Percentiles rank a stretch among this genome's conserved stretches.
Evolutionary conservation across 2,797 vertebrate genomes (phyloP).

Genomic region (Urophycis tenuis): DNA sequence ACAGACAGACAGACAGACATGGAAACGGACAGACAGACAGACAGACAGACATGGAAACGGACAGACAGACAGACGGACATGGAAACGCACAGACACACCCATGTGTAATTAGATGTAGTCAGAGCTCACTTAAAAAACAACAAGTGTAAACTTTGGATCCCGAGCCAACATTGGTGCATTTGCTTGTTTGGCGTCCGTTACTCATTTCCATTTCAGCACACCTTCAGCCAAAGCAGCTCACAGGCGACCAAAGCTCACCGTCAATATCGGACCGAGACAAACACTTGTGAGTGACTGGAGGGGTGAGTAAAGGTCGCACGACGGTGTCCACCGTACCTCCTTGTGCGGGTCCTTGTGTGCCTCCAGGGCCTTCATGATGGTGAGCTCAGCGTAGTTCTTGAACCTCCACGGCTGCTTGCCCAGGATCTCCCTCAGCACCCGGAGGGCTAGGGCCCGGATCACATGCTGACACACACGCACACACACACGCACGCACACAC

Average conservation of each 20-base stretch:
- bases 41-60: constrained; percentile 18
- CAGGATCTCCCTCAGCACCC: constrained; percentile 91
- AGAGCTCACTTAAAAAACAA: background rate
- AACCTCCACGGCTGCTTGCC: constrained; percentile 92
- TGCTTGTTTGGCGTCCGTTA: background rate
- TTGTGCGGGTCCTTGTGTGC: constrained; percentile 96
- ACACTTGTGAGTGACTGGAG: too few relatives aligned
- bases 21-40: constrained; percentile 1
- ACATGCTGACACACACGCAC: constrained; percentile 70
- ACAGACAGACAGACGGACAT: background rate
- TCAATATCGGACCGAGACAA: too few relatives aligned
- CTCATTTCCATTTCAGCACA: background rate
- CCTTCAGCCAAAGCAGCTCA: background rate
- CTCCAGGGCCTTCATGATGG: constrained; percentile 96
- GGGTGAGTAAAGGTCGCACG: too few relatives aligned
- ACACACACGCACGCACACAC: background rate
- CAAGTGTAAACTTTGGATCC: too few relatives aligned
- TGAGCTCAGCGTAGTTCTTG: constrained; percentile 97
- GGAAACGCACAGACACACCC: background rate
- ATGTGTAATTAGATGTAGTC: background rate
- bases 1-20: background rate
- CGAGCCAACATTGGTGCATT: background rate
- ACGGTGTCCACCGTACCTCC: constrained; percentile 76
- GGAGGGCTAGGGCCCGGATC: constrained; percentile 90
- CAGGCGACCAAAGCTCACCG: too few relatives aligned